phyloP scores from a whole-genome alignment of 2,888 invertebrate genomes.

The Mimachlamys varia region DNA sequence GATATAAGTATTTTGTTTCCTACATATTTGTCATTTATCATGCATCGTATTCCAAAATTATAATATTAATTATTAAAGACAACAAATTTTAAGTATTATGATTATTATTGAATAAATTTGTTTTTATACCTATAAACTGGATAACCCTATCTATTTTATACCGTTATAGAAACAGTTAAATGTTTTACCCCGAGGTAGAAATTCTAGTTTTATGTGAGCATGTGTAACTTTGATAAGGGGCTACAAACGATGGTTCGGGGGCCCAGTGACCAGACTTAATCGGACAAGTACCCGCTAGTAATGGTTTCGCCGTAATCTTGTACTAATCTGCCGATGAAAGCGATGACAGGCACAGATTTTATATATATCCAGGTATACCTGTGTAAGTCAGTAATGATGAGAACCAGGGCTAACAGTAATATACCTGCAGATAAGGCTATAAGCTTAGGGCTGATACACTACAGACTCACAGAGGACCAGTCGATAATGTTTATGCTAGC shows the following conservation, averaged over 20 bases:
- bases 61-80: not conserved
- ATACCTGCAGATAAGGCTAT: not conserved
- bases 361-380: not conserved
- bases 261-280: not conserved
- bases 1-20: not conserved
- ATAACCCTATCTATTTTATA: not conserved
- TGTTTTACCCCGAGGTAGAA: not conserved
- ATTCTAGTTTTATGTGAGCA: constrained; percentile 12
- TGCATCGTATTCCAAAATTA: not conserved
- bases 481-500: not conserved
- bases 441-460: not conserved
- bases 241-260: not conserved
- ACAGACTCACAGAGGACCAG: not conserved
- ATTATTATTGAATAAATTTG: not conserved
- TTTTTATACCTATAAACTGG: not conserved
- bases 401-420: not conserved
- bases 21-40: not conserved
- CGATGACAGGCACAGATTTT: not conserved
- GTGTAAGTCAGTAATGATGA: not conserved
- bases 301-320: not conserved
- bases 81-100: not conserved
- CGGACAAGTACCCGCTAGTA: not conserved
- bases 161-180: not conserved
- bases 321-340: not conserved
- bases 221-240: not conserved